Evolutionary conservation across 1,140 invertebrate species (phyloP), one percentile per base, ranked within the genome.

Genomic region (Aphaenogaster floridana): DNA sequence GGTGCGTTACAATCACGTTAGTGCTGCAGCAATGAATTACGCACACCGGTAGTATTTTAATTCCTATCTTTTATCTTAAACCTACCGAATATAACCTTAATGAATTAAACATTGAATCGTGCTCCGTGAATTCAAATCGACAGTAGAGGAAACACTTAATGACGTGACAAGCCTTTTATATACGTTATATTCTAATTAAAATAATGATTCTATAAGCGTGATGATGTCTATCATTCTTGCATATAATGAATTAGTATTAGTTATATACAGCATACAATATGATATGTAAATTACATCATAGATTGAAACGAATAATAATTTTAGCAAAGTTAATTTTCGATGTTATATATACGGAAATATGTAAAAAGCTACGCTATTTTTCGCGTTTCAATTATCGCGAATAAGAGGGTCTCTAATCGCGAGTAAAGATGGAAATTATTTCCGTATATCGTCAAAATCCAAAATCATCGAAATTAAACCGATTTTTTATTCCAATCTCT

Each of bases 41-140:
- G 13, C 36, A 39, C 9, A 39, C 11, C 34, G 17, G 3, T 42
- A 28, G 7, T 34, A 59, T 52, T 68, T 61, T n/a, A n/a, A 39
- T 68, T 52, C 2, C 34, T 50, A 68, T 15, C 50, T 45, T 28
- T 69, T 57, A 80, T 69, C 48, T 45, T 2, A 80, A 52, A 54
- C 36, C 15, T 13, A 52, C 11, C 63, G 34, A 68, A 54, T 57
- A 42, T 80, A 80, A 69, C 15, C 39, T 57, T 42, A 15, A 54
- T 39, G 61, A 80, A 80, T 81, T 28, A 42, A 81, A 81, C 64
- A 54, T 52, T 28, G n/a, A 39, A 71, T 54, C 2, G 2, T 17
- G 15, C 36, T 6, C 13, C 5, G 28, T 81, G 11, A 79, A 59
- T 59, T 81, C 5, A 71, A 57, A 48, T 21, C 9, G 4, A 2